Conservation (phyloP, 2,888 invertebrate genomes). For the Syrphus vitripennis region DNA sequence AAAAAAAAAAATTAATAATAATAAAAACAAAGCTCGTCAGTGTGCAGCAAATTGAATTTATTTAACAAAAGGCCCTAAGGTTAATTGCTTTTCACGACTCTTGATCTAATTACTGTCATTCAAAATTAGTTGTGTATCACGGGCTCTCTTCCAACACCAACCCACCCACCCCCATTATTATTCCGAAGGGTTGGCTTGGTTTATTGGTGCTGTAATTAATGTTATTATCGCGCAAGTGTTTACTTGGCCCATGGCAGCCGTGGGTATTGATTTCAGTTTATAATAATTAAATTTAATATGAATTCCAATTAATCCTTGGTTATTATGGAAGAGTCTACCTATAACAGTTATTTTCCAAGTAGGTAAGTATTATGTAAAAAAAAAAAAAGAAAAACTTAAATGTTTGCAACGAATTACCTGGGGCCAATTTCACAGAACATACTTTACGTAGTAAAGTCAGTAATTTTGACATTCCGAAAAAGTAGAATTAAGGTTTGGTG, state of each 20-base stretch:
- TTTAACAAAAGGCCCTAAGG: neutral
- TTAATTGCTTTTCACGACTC: constrained; percentile 21
- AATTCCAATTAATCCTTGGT: neutral
- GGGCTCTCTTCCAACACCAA: neutral
- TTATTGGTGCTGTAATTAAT: constrained; percentile 18
- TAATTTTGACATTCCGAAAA: too few relatives aligned
- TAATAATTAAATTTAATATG: constrained; percentile 9
- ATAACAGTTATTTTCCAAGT: too few relatives aligned
- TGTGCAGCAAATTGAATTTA: constrained; percentile 16
- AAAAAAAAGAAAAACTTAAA: too few relatives aligned
- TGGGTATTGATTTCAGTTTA: constrained; percentile 13
- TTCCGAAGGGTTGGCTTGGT: neutral
- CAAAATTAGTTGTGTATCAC: neutral
- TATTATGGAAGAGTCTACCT: neutral
- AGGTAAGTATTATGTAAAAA: too few relatives aligned
- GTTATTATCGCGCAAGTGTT: constrained; percentile 16
- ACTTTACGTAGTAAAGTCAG: too few relatives aligned
- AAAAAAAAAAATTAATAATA: neutral
- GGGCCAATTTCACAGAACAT: too few relatives aligned
- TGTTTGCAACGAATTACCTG: too few relatives aligned
- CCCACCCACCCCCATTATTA: neutral
- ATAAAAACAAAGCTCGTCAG: neutral
- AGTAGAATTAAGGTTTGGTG: too few relatives aligned
- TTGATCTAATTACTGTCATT: constrained; percentile 29
- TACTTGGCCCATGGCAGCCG: neutral